Percentiles rank a stretch among this genome's conserved stretches.
Conservation (phyloP, 1,140 invertebrate species). For the Drosophila littoralis region DNA sequence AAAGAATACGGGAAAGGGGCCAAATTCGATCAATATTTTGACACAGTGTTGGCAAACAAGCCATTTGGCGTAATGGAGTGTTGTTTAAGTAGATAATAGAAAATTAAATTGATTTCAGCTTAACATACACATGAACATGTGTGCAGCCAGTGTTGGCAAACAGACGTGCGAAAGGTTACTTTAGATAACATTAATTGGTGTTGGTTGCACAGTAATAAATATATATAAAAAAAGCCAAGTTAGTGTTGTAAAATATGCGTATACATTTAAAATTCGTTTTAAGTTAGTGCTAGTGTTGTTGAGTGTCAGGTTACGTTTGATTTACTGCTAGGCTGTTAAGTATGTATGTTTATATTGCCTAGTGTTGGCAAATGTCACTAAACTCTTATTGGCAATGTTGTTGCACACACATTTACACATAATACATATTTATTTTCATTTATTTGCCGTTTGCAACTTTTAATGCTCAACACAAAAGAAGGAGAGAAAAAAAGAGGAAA, state of each 20-base stretch:
- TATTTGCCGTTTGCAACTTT: constrained; percentile 32
- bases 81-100: background rate
- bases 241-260: background rate
- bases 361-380: constrained; percentile 23
- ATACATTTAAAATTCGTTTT: too few species aligned
- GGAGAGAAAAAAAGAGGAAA: background rate
- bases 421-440: constrained; percentile 34
- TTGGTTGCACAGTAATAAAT: too few species aligned
- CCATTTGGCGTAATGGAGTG: background rate
- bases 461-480: constrained; percentile 23
- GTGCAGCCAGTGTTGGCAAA: background rate
- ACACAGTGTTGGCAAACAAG: constrained; percentile 15
- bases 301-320: background rate
- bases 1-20: background rate
- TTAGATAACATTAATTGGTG: too few species aligned
- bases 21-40: constrained; percentile 24
- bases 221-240: background rate
- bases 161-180: background rate
- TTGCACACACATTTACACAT: background rate
- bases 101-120: background rate
- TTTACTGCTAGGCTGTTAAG: too few species aligned
- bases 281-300: background rate
- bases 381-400: background rate
- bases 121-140: background rate
- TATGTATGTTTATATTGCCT: too few species aligned